Percentiles rank a stretch among this genome's conserved stretches.
phyloP scores from a whole-genome alignment of 2,797 vertebrate species.

The Labroides dimidiatus region DNA sequence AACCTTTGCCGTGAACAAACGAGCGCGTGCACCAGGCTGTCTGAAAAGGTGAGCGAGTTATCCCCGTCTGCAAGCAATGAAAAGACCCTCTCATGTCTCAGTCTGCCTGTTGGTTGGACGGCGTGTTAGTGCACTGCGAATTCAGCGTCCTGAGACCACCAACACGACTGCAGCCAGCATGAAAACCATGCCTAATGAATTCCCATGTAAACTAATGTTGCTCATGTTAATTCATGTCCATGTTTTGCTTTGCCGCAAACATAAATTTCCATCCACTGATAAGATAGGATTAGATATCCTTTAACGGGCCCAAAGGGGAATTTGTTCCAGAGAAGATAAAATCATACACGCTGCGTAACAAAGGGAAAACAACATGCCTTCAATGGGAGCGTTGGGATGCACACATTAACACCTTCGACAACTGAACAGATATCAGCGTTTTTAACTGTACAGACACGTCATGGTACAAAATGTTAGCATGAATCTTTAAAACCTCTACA shows the following conservation, averaged over 20 bases:
- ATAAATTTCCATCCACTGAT: slow-evolving; percentile 1
- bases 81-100: too few relatives aligned
- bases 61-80: neutral
- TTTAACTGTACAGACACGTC: neutral
- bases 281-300: slow-evolving; percentile 5
- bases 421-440: neutral
- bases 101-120: too few relatives aligned
- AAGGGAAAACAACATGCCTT: neutral
- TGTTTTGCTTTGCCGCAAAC: neutral
- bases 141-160: neutral
- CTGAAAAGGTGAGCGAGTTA: neutral
- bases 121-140: neutral
- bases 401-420: neutral
- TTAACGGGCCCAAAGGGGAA: neutral
- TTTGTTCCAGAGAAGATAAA: neutral
- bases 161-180: neutral
- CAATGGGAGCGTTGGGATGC: neutral
- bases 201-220: neutral
- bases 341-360: neutral
- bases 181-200: neutral
- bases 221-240: neutral
- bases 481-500: neutral
- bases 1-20: neutral
- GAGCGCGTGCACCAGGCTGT: neutral
- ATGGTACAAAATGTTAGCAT: neutral